Evolutionary conservation across 2,888 invertebrate species (phyloP).

Genomic region (Pristionchus japonicus): DNA sequence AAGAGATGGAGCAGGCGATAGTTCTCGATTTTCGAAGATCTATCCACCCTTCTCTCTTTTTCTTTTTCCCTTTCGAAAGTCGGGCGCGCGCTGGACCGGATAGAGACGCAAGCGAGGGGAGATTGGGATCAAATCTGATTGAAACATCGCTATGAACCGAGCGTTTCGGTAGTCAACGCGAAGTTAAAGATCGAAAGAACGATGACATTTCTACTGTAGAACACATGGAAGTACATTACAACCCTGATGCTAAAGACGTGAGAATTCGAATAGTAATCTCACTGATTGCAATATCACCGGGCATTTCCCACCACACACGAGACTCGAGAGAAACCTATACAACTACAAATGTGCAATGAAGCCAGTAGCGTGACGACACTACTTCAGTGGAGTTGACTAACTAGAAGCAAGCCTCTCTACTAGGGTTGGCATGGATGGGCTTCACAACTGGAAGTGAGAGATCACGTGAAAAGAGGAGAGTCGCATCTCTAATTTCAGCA

Average conservation of each 20-base stretch:
- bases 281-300: no score
- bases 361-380: no score
- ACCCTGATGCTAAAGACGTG: not conserved
- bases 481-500: not conserved
- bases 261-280: no score
- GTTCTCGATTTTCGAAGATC: not conserved
- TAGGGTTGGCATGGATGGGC: no score
- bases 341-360: no score
- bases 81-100: not conserved
- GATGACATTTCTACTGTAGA: no score
- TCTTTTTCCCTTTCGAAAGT: not conserved
- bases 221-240: not conserved
- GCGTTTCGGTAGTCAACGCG: no score
- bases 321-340: no score
- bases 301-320: no score
- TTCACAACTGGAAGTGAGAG: not conserved
- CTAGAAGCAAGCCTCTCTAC: no score
- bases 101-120: not conserved
- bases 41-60: not conserved
- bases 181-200: no score
- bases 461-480: not conserved
- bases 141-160: not conserved
- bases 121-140: not conserved
- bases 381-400: no score
- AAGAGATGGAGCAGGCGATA: not conserved